Base-by-base conservation (phyloP, 1,140 invertebrate species). In the Druon quercuslanigerum region DNA sequence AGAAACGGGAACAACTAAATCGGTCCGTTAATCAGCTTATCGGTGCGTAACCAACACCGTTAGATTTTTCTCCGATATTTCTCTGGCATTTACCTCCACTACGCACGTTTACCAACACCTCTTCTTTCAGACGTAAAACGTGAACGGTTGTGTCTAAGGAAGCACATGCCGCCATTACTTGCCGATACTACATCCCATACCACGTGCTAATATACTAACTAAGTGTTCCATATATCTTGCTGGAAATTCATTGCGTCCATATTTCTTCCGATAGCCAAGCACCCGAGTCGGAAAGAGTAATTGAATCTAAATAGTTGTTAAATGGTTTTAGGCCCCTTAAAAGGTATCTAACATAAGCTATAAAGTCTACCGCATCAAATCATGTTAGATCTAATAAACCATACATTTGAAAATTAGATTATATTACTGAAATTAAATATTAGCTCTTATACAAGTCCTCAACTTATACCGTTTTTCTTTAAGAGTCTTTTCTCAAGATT, bases 21-120 rank as follows among this genome's bases (percentile, higher is more conserved):
- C 52, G 82, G 77, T 79, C 83, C 82, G 72, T 84, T 83, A 82
- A 71, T 72, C 71, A 33, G 74, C 72, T 74, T 77, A 78, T 76
- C 73, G 79, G 54, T 19, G 81, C 79, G 75, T 83, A 79, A 79
- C 80, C 75, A 71, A 77, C 72, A 76, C 74, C 75, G 78, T 75
- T 83, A 81, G 8, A 46, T 50, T 73, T 80, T 78, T 75, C 76
- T 56, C 76, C 14, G 46, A 66, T 66, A 66, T 16, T 46, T 33
- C 60, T 66, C n/a, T 66, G 33, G 60, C 60, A 66, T 19, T 66
- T 33, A 25, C 57, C 12, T 20, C 12, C 1, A 46, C 13, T 66
- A 40, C 33, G 25, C 60, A 66, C 25, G 40, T 14, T 25, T 66
- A 66, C 25, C 60, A 66, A 66, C 60, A 66, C 60, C 60, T 66